Base-by-base conservation (phyloP, 2,888 invertebrate genomes). In the Iphiclides podalirius region DNA sequence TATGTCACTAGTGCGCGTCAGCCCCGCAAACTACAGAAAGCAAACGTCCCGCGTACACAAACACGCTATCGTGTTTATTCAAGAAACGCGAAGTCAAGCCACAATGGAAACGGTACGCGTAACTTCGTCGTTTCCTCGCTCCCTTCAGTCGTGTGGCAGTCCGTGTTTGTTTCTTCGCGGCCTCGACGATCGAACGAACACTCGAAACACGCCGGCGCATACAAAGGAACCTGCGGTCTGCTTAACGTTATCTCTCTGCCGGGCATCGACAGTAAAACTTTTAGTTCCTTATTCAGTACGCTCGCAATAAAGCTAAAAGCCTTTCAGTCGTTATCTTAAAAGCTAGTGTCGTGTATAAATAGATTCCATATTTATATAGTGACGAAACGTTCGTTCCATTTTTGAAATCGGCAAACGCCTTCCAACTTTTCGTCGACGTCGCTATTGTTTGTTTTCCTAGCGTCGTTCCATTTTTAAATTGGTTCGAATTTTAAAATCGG, bases 211-310 rank as follows among this genome's bases (percentile, higher is more conserved):
- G 1, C 31, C 11, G 4, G n/a, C 12, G 31, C 31, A 12, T n/a
- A 31, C 38, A 46, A 38, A 38, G 31, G 38, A 46, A 46, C 23
- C 38, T 11, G 31, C 36, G 9, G 12, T 31, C 20, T 20, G 45
- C 28, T 31, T 14, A 31, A 38, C 33, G 38, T 38, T 46, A 46
- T 46, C 46, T 14, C 14, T 38, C 38, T n/a, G 20, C 26, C 33
- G 33, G 16, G 23, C 14, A 38, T 38, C 38, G 33, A 45, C 45
- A 46, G 15, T 46, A 38, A 46, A 46, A 38, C 20, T 46, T 46
- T 36, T 46, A n/a, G 38, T 20, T 38, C 33, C 33, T 39, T 33
- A 11, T 16, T 31, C 33, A 23, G 36, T 17, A 45, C 26, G 26
- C 8, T 26, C 16, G 36, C 35, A 36, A 15, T 28, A 15, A 44